Evolutionary conservation across 2,888 invertebrate genomes (phyloP), one percentile per base, ranked within the genome.

Genomic region (Philereme transversata): DNA sequence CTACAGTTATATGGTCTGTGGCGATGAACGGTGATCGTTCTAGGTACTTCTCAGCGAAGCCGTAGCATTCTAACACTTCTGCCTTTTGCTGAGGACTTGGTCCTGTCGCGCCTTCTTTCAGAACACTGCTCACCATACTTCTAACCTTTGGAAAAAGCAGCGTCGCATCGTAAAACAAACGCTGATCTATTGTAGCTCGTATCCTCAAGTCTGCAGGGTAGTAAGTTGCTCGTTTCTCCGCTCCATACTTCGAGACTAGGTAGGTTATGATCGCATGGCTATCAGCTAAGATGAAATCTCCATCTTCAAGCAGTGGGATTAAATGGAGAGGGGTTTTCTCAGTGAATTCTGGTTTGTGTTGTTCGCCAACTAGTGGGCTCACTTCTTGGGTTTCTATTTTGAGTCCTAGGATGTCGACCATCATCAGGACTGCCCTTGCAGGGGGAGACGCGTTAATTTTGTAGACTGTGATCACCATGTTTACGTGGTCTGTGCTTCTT

Each of bases 191-290:
- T 33, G 69, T 72, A 0, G 81, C 77, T 67, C 78, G 75, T 62
- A 65, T 45, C 8, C 69, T 68, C 38, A 77, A 51, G 46, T 82
- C 83, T 4, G 57, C 67, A 53, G 84, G 82, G 67, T 83, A 84
- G 10, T 80, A 56, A 51, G 71, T 64, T 4, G 73, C 69, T 49
- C 72, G 65, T 40, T 76, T 75, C 0, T 79, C 78, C 1, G 72
- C 77, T 38, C 83, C 84, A 44, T 81, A 84, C 56, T 83, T 84
- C 0, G 81, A 78, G 0, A 79, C 75, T 8, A 84, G 60, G 56
- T 84, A 84, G 0, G 77, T 79, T 0, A 79, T 71, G 9, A 84
- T 84, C 0, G 83, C 79, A 40, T 83, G 83, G 45, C 83, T 83
- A 36, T 83, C 83, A 5, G 77, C 66, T 0, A 84, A 58, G 0